Evolutionary conservation across 2,888 invertebrate species (phyloP).

Genomic region (Orthosia gothica): DNA sequence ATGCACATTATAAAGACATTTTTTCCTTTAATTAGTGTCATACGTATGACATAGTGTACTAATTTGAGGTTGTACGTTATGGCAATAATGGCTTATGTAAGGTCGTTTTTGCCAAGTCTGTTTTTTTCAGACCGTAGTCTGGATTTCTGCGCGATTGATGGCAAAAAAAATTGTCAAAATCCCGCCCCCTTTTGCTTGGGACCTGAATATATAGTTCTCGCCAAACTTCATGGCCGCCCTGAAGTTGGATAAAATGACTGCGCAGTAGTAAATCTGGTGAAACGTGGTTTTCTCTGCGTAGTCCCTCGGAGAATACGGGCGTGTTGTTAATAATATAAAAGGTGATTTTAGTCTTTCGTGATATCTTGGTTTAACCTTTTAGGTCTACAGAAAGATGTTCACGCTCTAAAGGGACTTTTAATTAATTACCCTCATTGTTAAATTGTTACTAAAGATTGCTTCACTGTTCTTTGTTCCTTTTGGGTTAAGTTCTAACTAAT

Average conservation of each 20-base stretch:
- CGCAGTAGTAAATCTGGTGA: no score
- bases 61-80: constrained; percentile 27
- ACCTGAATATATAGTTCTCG: not conserved
- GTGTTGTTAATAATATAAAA: not conserved
- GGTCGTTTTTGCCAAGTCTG: constrained; percentile 16
- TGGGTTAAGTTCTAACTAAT: constrained; percentile 16
- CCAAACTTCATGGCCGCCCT: not conserved
- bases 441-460: not conserved
- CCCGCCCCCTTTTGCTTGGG: no score
- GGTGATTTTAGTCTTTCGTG: not conserved
- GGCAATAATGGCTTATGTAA: constrained; percentile 31
- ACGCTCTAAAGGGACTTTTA: constrained; percentile 8
- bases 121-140: not conserved
- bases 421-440: constrained; percentile 32
- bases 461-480: constrained; percentile 21
- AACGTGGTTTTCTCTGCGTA: not conserved
- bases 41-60: constrained; percentile 55
- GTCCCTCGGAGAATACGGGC: no score
- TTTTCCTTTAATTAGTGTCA: constrained; percentile 64
- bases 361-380: not conserved
- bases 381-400: constrained; percentile 2
- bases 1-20: constrained; percentile 66
- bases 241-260: no score
- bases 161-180: no score
- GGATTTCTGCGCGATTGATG: not conserved